Base-by-base conservation (phyloP, 1,140 invertebrate genomes). In the Ladona fulva region DNA sequence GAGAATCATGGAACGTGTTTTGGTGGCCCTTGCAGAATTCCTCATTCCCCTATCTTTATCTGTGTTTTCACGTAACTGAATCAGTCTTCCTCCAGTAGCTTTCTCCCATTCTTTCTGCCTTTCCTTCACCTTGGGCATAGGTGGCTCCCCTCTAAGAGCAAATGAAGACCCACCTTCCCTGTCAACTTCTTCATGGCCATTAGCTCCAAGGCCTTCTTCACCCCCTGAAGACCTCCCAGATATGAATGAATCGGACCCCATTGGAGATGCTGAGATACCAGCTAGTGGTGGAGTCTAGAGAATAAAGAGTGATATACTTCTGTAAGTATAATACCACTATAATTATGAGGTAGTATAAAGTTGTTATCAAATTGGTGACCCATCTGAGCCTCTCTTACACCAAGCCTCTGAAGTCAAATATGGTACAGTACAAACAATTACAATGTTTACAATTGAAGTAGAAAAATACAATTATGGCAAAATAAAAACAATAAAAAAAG, bases 1-100 rank as follows among this genome's bases (percentile, higher is more conserved):
- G 19, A 82, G 42, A n/a, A 82, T 79, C 82, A 82, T 81, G 19
- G 82, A 82, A 25, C 81, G 80, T 52, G 81, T 79, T 77, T 82
- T 82, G 19, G 75, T 77, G 25, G 77, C 77, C 6, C 80, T 76
- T 29, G 25, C 44, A 25, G 42, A 66, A 29, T 22, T 75, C 75
- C 74, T 75, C 14, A 77, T 11, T 25, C 73, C 16, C 24, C 29
- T 37, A 66, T 74, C 44, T 24, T 66, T 77, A 73, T 77, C 77
- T 22, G 19, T n/a, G 11, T n/a, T 37, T 7, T 75, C 77, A 25
- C 25, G 66, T 22, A 66, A 22, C 24, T 75, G 24, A 25, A 25
- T 37, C n/a, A 75, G 74, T 19, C 24, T 37, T 24, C 74, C 74
- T 37, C 74, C 74, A 37, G 29, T 37, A 37, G 29, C 29, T n/a